Percentiles rank a stretch among this genome's conserved stretches.
Conservation (phyloP, 2,797 vertebrate genomes). For the Arvicola amphibius region DNA sequence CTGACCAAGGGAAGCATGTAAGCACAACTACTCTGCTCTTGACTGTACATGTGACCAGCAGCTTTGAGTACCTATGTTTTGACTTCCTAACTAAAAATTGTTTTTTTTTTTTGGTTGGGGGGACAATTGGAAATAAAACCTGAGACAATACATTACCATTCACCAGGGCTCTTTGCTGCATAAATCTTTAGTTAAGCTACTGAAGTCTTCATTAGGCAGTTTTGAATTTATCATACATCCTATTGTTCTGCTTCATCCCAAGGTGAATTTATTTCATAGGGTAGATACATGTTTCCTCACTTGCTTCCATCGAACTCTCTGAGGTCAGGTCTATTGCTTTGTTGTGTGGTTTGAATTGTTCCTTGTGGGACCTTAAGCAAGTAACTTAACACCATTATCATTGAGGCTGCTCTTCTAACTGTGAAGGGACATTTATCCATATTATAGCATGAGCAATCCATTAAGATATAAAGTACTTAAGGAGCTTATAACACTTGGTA, state of each 20-base stretch:
- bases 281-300: neutral
- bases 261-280: neutral
- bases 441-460: neutral
- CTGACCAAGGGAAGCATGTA: neutral
- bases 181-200: neutral
- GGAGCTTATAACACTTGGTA: neutral
- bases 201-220: neutral
- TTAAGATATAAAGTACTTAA: neutral
- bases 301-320: neutral
- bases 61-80: too few species aligned
- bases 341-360: neutral
- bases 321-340: neutral
- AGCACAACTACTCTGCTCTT: neutral
- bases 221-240: neutral
- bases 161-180: neutral
- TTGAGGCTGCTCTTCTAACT: neutral
- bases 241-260: neutral
- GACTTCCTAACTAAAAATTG: too few species aligned
- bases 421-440: neutral
- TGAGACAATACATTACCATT: slow-evolving; percentile 2
- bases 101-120: too few species aligned
- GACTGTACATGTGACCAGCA: neutral
- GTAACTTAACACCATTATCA: neutral
- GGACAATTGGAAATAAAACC: neutral
- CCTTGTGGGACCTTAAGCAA: neutral